These are phyloP conservation scores for Dryococelus australis DNA, from an alignment of 2,888 invertebrate genomes.

Conservation along the genomic window DNA sequence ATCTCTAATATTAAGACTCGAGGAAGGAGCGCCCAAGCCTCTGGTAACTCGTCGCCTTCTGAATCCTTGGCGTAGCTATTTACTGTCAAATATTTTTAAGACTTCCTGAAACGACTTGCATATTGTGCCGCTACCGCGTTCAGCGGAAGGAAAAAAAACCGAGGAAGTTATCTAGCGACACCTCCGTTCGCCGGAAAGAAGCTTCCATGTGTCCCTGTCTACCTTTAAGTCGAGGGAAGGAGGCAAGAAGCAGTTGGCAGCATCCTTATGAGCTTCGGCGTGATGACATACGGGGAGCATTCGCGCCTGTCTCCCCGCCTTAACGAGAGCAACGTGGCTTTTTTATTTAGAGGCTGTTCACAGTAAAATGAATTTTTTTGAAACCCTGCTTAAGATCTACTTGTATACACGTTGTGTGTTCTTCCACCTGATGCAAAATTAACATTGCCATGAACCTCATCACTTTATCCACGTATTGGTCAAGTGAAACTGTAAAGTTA, in stretches of 20 bases:
- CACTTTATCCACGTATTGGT: too few species aligned
- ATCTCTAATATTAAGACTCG: not conserved
- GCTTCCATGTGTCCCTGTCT: not conserved
- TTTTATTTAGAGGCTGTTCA: too few species aligned
- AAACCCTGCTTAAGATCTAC: too few species aligned
- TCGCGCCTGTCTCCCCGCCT: not conserved
- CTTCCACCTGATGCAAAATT: too few species aligned
- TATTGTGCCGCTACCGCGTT: not conserved
- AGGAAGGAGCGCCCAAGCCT: not conserved
- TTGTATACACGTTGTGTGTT: too few species aligned
- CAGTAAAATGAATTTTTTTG: too few species aligned
- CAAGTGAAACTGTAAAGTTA: too few species aligned
- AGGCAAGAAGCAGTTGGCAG: not conserved
- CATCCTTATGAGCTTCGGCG: not conserved
- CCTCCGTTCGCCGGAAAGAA: not conserved
- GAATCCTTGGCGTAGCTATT: not conserved
- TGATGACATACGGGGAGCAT: not conserved
- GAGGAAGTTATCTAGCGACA: too few species aligned
- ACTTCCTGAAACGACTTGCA: conserved; percentile 1
- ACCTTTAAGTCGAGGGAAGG: not conserved
- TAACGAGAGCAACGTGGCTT: too few species aligned
- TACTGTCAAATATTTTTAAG: not conserved
- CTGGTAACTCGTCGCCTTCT: not conserved
- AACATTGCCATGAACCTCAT: too few species aligned
- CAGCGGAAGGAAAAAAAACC: not conserved